Conservation (phyloP, 1,140 invertebrate species). For the Leptinotarsa lineolata region DNA sequence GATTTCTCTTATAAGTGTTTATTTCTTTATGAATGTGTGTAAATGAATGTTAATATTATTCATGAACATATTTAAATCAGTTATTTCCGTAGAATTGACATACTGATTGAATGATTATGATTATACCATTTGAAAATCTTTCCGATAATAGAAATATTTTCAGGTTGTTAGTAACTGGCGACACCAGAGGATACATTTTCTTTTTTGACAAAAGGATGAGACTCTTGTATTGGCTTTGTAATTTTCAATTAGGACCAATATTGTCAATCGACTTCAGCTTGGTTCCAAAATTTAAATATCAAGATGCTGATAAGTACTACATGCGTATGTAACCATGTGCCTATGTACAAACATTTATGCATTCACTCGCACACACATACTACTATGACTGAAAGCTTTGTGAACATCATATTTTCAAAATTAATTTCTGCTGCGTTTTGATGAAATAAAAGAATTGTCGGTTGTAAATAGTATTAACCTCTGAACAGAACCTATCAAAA, state of each 20-base stretch:
- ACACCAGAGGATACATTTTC: slow-evolving; percentile 57
- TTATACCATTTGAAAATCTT: neutral
- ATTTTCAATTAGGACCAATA: slow-evolving; percentile 57
- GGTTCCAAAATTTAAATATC: slow-evolving; percentile 37
- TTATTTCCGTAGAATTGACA: neutral
- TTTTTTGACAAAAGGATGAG: slow-evolving; percentile 63
- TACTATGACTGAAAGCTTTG: too few species aligned
- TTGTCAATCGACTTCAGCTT: slow-evolving; percentile 60
- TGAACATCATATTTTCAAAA: too few species aligned
- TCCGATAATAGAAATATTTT: slow-evolving; percentile 22
- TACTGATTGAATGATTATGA: neutral
- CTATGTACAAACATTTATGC: neutral
- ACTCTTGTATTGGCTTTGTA: slow-evolving; percentile 61
- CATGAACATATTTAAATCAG: too few species aligned
- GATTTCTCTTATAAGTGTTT: too few species aligned
- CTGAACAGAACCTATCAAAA: too few species aligned
- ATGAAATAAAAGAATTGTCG: too few species aligned
- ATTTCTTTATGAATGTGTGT: too few species aligned
- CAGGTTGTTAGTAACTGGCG: slow-evolving; percentile 60
- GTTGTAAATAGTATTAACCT: too few species aligned
- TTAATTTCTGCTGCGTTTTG: too few species aligned
- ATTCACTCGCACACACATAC: too few species aligned
- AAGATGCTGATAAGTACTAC: slow-evolving; percentile 6
- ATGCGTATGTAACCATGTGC: neutral
- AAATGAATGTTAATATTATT: too few species aligned